These are phyloP conservation scores for Lepidochrysops patricia DNA, from an alignment of 2,888 invertebrate species.

Conservation along the genomic window DNA sequence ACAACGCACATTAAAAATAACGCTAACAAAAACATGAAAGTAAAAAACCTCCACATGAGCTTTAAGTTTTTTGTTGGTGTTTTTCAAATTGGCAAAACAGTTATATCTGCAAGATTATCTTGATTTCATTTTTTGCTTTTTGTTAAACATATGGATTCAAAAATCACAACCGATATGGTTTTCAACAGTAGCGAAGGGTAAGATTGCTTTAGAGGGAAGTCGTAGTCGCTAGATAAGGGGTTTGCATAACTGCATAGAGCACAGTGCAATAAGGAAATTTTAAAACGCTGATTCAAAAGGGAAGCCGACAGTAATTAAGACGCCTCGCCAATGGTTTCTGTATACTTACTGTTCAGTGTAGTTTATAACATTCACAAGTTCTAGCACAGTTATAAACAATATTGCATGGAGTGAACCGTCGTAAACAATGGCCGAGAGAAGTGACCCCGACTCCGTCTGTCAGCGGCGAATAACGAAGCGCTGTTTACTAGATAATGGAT, in stretches of 20 bases:
- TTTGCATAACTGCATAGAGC: too few relatives aligned
- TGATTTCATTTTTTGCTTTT: too few relatives aligned
- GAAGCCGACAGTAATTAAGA: too few relatives aligned
- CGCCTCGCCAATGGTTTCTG: not conserved
- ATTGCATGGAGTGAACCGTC: slow-evolving; percentile 8
- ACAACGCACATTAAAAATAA: slow-evolving; percentile 6
- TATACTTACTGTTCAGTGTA: not conserved
- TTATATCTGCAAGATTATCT: too few relatives aligned
- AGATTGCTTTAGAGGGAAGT: too few relatives aligned
- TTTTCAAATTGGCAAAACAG: not conserved
- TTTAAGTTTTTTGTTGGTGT: not conserved
- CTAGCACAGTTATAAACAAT: not conserved
- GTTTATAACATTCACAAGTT: not conserved
- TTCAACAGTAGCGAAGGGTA: too few relatives aligned
- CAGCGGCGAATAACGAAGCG: not conserved
- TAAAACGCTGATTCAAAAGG: too few relatives aligned
- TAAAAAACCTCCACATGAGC: not conserved
- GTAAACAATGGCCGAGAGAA: slow-evolving; percentile 18
- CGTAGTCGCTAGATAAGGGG: too few relatives aligned
- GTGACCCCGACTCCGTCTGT: slow-evolving; percentile 15
- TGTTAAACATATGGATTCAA: too few relatives aligned
- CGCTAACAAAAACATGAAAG: not conserved
- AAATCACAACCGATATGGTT: too few relatives aligned
- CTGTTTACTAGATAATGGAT: not conserved
- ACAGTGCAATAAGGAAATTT: too few relatives aligned